Conservation (phyloP, 2,888 invertebrate genomes). For the Ctena decussata region DNA sequence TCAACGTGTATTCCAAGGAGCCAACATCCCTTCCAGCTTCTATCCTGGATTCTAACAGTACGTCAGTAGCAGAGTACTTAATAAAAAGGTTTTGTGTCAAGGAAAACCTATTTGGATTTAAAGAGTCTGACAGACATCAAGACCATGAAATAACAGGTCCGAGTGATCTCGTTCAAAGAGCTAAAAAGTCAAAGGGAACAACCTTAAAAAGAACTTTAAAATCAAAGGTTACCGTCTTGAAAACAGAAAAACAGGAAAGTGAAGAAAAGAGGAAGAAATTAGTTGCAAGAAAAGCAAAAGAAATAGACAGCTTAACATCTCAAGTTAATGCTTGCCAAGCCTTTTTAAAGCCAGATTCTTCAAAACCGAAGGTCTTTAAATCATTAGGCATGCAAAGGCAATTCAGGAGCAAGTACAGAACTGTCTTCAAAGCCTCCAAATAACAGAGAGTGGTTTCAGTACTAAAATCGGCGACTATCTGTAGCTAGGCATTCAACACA, state of each 20-base stretch:
- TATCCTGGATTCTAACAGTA: too few species aligned
- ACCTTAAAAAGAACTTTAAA: conserved; percentile 15
- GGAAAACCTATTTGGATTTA: too few species aligned
- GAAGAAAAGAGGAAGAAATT: not conserved
- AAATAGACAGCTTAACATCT: not conserved
- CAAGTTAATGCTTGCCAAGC: not conserved
- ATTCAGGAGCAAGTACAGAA: not conserved
- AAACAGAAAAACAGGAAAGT: conserved; percentile 3
- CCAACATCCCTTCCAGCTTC: too few species aligned
- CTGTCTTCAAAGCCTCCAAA: not conserved
- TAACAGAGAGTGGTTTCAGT: not conserved
- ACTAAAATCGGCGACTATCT: not conserved
- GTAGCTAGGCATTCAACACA: not conserved
- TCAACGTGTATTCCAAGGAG: conserved; percentile 50
- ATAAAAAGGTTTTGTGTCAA: too few species aligned
- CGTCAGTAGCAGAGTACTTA: too few species aligned
- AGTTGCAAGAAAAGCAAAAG: not conserved
- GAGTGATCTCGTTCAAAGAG: not conserved
- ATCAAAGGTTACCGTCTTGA: not conserved
- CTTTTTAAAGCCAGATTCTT: conserved; percentile 5
- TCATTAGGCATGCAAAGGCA: not conserved
- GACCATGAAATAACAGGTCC: conserved; percentile 9
- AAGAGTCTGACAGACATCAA: too few species aligned
- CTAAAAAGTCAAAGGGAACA: not conserved
- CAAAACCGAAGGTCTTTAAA: not conserved